phyloP scores from a whole-genome alignment of 2,888 invertebrate species.

The Biston betularia region DNA sequence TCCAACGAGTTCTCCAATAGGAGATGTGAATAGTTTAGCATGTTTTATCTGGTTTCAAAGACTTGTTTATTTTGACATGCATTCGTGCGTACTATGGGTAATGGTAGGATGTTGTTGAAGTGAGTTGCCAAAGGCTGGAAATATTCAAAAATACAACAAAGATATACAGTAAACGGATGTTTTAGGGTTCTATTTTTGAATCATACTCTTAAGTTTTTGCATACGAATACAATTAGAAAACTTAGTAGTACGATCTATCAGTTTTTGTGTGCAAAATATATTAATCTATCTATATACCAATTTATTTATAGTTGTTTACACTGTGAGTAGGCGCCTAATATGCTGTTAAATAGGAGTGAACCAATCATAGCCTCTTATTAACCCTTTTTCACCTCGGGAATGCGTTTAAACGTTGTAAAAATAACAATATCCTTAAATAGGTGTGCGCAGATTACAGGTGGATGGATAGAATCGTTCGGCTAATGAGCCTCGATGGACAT shows the following conservation, averaged over 20 bases:
- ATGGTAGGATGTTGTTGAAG: slow-evolving; percentile 9
- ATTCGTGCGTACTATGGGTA: slow-evolving; percentile 7
- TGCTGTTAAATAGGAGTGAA: slow-evolving; percentile 19
- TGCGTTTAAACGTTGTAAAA: slow-evolving; percentile 29
- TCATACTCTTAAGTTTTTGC: not conserved
- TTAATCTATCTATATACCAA: too few species aligned
- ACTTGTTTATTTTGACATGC: slow-evolving; percentile 20
- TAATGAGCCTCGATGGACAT: slow-evolving; percentile 72
- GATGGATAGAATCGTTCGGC: slow-evolving; percentile 53
- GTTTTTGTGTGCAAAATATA: too few species aligned
- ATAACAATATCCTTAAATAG: slow-evolving; percentile 40
- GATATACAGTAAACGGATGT: not conserved
- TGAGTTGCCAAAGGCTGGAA: slow-evolving; percentile 7
- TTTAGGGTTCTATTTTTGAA: not conserved
- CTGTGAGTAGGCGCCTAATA: slow-evolving; percentile 15
- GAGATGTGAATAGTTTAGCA: slow-evolving; percentile 40
- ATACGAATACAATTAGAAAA: too few species aligned
- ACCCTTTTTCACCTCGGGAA: slow-evolving; percentile 15
- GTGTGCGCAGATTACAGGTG: slow-evolving; percentile 48
- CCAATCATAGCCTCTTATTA: slow-evolving; percentile 5
- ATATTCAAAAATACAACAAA: slow-evolving; percentile 5
- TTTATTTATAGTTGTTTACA: slow-evolving; percentile 13
- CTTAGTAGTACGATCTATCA: too few species aligned
- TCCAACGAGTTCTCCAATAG: slow-evolving; percentile 35
- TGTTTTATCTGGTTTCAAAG: slow-evolving; percentile 24